Evolutionary conservation across 2,888 invertebrate species (phyloP), one percentile per base, ranked within the genome.

Genomic region (Papilio gigon): DNA sequence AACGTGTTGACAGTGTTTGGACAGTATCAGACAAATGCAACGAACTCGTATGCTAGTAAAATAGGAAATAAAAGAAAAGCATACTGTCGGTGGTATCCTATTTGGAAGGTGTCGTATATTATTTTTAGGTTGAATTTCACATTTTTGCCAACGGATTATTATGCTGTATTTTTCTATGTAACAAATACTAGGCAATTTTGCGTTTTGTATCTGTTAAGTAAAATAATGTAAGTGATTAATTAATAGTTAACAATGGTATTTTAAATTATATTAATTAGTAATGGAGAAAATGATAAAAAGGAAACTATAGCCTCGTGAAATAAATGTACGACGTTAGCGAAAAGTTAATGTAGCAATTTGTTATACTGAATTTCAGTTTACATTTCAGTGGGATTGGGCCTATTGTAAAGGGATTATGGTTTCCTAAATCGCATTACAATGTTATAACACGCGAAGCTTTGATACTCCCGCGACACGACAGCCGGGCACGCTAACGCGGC

Each of bases 341-440:
- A 74, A 72, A 65, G 70, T 72, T 73, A 71, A 73, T 71, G 74
- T 72, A 70, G 67, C 68, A 71, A 70, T 75, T 78, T 80, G 80
- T 83, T 83, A 84, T 82, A 80, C 81, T 81, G 83, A 80, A 84
- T 86, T 85, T 83, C 85, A 84, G 85, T 86, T 84, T 82, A 82
- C 80, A 81, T 84, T 84, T 83, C 79, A 79, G 77, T 71, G 74
- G 80, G 80, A 85, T 80, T 81, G 84, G 84, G 83, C 83, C 84
- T 80, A 84, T 89, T 89, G 87, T 87, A 81, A 79, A 82, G 82
- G 85, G 81, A 87, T 89, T 88, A 88, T 75, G 82, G 85, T 84
- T 88, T 87, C 84, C 86, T 89, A 86, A 88, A 87, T 85, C 82
- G 83, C 84, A 87, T 88, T 84, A 88, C 85, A 88, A 86, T 85